These are phyloP conservation scores for Meriones psammophilus DNA, from an alignment of 2,797 vertebrate genomes.

Conservation along the genomic window DNA sequence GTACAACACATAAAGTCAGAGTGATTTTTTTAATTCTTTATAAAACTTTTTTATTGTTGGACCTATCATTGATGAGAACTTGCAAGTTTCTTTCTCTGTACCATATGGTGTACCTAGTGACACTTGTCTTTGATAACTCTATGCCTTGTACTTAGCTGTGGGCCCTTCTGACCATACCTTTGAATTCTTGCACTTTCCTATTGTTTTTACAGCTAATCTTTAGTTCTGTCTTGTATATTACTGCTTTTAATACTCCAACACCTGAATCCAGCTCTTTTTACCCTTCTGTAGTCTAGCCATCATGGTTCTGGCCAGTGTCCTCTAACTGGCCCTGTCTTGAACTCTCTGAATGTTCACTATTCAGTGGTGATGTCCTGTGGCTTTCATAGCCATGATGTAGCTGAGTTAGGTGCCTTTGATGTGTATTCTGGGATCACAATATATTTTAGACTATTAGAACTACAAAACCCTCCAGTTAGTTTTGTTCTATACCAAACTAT, in stretches of 20 bases:
- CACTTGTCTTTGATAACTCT: background rate
- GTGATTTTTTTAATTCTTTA: background rate
- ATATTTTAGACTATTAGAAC: background rate
- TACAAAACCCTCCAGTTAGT: background rate
- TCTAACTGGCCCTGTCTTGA: background rate
- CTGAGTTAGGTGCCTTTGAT: conserved; percentile 48
- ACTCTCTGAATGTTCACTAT: background rate
- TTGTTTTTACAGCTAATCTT: background rate
- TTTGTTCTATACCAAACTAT: background rate
- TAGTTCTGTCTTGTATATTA: background rate
- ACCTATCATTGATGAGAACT: background rate
- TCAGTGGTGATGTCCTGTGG: background rate
- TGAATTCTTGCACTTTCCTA: background rate
- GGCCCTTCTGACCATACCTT: background rate
- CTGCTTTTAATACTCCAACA: background rate
- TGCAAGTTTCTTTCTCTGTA: background rate
- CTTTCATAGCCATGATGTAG: background rate
- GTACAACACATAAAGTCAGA: background rate
- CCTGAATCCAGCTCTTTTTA: background rate
- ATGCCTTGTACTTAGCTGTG: background rate
- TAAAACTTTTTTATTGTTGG: background rate
- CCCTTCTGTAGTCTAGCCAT: no score
- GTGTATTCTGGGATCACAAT: background rate
- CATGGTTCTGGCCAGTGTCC: rapidly evolving
- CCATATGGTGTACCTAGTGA: background rate